phyloP scores from a whole-genome alignment of 2,113 vertebrate species.

The Otus sunia region DNA sequence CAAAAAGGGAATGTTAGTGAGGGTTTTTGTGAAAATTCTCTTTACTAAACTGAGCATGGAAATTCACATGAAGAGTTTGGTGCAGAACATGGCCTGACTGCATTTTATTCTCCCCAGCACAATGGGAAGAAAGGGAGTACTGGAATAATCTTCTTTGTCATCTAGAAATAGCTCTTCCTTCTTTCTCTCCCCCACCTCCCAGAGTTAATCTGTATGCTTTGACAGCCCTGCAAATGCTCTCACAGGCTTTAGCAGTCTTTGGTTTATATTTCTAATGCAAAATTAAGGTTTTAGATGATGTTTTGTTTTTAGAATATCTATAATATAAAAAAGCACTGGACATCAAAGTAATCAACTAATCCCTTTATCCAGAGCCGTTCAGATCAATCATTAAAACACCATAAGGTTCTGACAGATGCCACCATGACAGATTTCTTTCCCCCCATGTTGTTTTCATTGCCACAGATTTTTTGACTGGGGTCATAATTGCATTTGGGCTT shows the following conservation, averaged over 20 bases:
- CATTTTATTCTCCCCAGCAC: background rate
- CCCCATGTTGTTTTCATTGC: slow-evolving; percentile 36
- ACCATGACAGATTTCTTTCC: background rate
- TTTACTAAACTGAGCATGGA: background rate
- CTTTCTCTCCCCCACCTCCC: background rate
- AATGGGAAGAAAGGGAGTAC: background rate
- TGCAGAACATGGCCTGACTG: background rate
- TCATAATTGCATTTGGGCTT: slow-evolving; percentile 48
- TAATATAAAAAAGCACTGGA: slow-evolving; percentile 12
- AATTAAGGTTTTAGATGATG: background rate
- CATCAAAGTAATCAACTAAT: slow-evolving; percentile 45
- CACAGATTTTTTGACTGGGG: slow-evolving; percentile 11
- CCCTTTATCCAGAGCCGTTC: background rate
- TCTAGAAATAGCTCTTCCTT: background rate
- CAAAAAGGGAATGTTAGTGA: background rate
- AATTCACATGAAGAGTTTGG: background rate
- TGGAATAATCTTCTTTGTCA: background rate
- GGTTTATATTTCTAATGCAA: background rate
- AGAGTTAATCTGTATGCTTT: background rate
- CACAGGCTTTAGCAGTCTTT: background rate
- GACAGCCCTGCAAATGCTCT: background rate
- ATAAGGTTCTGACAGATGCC: background rate
- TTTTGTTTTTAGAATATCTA: background rate
- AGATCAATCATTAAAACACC: slow-evolving; percentile 37
- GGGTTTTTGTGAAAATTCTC: background rate